These are phyloP conservation scores for Borostomias antarcticus DNA, from an alignment of 2,797 vertebrate genomes.

Conservation along the genomic window DNA sequence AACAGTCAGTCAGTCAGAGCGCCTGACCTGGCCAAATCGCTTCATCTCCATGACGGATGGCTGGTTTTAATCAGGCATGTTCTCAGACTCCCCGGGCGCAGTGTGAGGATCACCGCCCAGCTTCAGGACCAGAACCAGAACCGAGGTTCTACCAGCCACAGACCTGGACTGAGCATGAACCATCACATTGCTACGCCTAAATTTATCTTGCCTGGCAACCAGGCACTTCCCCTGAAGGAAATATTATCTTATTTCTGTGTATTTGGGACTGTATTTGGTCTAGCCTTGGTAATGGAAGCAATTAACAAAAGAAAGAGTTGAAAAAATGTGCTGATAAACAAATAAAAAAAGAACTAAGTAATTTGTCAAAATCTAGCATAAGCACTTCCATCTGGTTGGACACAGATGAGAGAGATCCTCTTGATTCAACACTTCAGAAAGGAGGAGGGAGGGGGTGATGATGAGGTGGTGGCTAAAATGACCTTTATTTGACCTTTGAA, in stretches of 20 bases:
- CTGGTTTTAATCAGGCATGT: slow-evolving; percentile 11
- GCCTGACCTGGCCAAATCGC: too few relatives aligned
- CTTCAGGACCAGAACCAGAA: background rate
- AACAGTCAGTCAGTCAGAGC: too few relatives aligned
- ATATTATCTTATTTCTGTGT: slow-evolving; percentile 21
- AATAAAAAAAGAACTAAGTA: slow-evolving; percentile 60
- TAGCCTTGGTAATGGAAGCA: slow-evolving; percentile 66
- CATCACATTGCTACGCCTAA: background rate
- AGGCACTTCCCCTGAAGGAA: slow-evolving; percentile 24
- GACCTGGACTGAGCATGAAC: slow-evolving; percentile 29
- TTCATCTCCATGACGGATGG: too few relatives aligned
- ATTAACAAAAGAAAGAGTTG: slow-evolving; percentile 55
- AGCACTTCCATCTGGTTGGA: slow-evolving; percentile 73
- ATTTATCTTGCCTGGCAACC: slow-evolving; percentile 23
- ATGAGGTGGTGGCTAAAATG: too few relatives aligned
- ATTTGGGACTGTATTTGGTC: slow-evolving; percentile 40
- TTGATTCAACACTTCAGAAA: slow-evolving; percentile 50
- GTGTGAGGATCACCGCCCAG: slow-evolving; percentile 4
- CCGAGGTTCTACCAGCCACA: background rate
- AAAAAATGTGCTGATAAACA: slow-evolving; percentile 66
- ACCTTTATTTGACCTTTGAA: slow-evolving; percentile 62
- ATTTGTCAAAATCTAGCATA: slow-evolving; percentile 68
- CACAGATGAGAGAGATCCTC: slow-evolving; percentile 63
- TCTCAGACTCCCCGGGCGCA: background rate
- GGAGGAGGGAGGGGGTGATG: slow-evolving; percentile 9